A percentile compares a stretch with the other conserved stretches of the same genome.
phyloP scores from a whole-genome alignment of 2,888 invertebrate species.

The Linyphia triangularis region DNA sequence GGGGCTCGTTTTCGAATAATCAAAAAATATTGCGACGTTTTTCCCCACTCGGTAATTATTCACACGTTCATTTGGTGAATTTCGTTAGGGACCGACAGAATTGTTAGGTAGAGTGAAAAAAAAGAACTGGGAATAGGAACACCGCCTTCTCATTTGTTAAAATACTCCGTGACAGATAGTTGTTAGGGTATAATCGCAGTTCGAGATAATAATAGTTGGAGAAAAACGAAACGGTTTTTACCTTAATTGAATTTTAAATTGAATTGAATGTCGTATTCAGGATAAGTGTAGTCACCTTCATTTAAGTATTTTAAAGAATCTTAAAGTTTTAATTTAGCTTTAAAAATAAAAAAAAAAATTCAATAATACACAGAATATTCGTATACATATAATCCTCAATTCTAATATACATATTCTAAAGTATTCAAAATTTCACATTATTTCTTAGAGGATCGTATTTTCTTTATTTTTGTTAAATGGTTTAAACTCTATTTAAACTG shows the following conservation, averaged over 20 bases:
- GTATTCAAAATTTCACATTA: no score
- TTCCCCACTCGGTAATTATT: conserved; percentile 56
- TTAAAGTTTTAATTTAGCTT: no score
- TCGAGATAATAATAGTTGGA: conserved; percentile 28
- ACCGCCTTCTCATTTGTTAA: conserved; percentile 54
- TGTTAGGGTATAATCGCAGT: conserved; percentile 35
- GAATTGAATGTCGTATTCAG: conserved; percentile 33
- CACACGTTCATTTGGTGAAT: conserved; percentile 49
- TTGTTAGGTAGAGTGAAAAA: conserved; percentile 19
- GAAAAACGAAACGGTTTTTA: conserved; percentile 29
- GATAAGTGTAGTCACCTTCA: no score
- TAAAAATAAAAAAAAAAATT: no score
- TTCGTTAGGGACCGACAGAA: conserved; percentile 20
- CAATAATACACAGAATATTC: no score
- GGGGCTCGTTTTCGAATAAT: conserved; percentile 24
- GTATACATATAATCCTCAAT: no score
- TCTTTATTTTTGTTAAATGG: no score
- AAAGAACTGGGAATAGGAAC: conserved; percentile 3
- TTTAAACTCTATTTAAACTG: no score
- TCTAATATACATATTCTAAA: no score
- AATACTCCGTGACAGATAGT: conserved; percentile 45
- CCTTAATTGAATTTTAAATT: conserved; percentile 46
- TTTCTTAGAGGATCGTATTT: no score
- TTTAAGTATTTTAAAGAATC: no score
- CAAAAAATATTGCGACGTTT: conserved; percentile 50